Evolutionary conservation across 2,888 invertebrate genomes (phyloP).

Genomic region (Pharmacophagus antenor): DNA sequence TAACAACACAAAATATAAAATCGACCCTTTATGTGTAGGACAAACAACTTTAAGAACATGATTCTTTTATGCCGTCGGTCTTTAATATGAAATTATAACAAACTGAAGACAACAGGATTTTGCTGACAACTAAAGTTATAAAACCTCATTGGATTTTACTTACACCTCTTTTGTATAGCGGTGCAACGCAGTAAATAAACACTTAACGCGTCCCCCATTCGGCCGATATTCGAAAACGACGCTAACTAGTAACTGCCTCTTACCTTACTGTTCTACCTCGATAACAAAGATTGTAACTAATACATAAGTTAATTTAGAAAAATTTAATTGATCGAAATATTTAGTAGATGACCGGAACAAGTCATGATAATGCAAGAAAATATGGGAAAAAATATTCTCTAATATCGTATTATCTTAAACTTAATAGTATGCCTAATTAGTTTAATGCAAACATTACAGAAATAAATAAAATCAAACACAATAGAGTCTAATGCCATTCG

Average conservation of each 20-base stretch:
- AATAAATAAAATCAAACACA: neutral
- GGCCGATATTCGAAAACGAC: slow-evolving; percentile 9
- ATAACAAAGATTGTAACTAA: neutral
- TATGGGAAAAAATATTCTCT: too few species aligned
- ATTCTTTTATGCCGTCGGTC: too few species aligned
- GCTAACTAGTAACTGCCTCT: slow-evolving; percentile 3
- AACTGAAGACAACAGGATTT: neutral
- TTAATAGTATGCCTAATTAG: too few species aligned
- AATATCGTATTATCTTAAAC: neutral
- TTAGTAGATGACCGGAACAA: too few species aligned
- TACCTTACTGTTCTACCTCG: slow-evolving; percentile 1
- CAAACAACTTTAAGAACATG: too few species aligned
- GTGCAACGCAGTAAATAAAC: slow-evolving; percentile 21
- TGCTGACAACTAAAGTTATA: neutral
- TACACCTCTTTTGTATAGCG: neutral
- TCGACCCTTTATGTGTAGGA: too few species aligned
- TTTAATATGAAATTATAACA: too few species aligned
- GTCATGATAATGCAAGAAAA: too few species aligned
- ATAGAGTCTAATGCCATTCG: neutral
- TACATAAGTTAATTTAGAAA: too few species aligned
- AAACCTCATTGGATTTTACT: neutral
- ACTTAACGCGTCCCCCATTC: slow-evolving; percentile 13
- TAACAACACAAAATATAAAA: too few species aligned
- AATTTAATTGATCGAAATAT: too few species aligned
- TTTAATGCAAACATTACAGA: neutral